These are phyloP conservation scores for Brachionus calyciflorus DNA, from an alignment of 1,140 invertebrate species.

Conservation along the genomic window DNA sequence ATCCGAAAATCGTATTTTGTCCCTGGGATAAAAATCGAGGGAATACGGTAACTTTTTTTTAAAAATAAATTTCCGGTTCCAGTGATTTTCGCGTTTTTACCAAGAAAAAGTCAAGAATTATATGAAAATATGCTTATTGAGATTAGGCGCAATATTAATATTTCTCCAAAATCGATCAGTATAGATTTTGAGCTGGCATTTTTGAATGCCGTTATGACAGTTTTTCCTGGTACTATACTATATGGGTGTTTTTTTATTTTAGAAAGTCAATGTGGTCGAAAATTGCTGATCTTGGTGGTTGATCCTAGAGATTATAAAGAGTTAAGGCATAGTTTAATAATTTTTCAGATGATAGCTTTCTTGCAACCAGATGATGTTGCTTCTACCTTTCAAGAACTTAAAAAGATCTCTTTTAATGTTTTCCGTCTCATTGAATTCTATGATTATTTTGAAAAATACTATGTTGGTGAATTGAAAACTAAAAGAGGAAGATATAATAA, in stretches of 20 bases:
- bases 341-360: background rate
- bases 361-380: background rate
- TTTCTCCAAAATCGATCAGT: background rate
- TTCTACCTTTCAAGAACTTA: background rate
- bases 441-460: background rate
- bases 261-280: background rate
- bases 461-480: background rate
- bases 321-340: background rate
- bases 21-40: too few relatives aligned
- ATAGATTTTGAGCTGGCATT: background rate
- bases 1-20: too few relatives aligned
- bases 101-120: background rate
- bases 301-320: background rate
- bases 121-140: background rate
- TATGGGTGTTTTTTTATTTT: background rate
- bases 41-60: too few relatives aligned
- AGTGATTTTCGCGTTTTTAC: too few relatives aligned
- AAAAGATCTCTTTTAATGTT: background rate
- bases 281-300: background rate
- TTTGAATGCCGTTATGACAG: background rate
- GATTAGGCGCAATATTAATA: background rate
- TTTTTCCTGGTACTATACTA: background rate
- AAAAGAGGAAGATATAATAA: background rate
- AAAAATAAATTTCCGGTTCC: too few relatives aligned
- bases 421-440: background rate